Evolutionary conservation across 2,113 vertebrate genomes (phyloP).

Genomic region (Dasyprocta punctata): DNA sequence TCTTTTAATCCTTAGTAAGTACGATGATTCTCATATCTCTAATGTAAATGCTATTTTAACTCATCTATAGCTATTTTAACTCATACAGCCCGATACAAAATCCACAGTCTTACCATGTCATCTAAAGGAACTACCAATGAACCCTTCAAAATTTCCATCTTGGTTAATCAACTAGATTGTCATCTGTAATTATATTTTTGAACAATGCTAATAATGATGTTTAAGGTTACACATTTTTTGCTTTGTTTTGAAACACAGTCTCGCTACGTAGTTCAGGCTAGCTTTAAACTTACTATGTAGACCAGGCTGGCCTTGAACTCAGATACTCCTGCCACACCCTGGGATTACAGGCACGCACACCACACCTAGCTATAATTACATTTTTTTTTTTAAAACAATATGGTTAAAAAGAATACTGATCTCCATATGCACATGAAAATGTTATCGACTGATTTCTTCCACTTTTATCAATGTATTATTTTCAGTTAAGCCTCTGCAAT

Average conservation of each 20-base stretch:
- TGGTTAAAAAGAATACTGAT: not conserved
- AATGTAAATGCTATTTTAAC: constrained; percentile 21
- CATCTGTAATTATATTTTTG: constrained; percentile 18
- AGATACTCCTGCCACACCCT: not conserved
- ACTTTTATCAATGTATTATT: not conserved
- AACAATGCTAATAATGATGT: not conserved
- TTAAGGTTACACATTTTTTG: not conserved
- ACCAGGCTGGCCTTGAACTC: not conserved
- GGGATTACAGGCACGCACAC: not conserved
- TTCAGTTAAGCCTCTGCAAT: not conserved
- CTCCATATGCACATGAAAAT: not conserved
- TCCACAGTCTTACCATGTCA: not conserved
- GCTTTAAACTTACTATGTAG: not conserved
- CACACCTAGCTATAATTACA: not conserved
- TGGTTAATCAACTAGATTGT: not conserved
- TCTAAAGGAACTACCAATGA: constrained; percentile 35
- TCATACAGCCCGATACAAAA: not conserved
- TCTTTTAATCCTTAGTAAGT: not conserved
- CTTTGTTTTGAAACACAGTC: not conserved
- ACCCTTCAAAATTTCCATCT: constrained; percentile 15
- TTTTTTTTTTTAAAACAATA: not conserved
- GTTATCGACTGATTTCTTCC: constrained; percentile 18
- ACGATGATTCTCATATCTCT: constrained; percentile 1
- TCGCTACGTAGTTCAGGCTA: not conserved
- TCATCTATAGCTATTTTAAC: constrained; percentile 35